phyloP scores from a whole-genome alignment of 2,888 invertebrate species.

The Caradrina clavipalpis region DNA sequence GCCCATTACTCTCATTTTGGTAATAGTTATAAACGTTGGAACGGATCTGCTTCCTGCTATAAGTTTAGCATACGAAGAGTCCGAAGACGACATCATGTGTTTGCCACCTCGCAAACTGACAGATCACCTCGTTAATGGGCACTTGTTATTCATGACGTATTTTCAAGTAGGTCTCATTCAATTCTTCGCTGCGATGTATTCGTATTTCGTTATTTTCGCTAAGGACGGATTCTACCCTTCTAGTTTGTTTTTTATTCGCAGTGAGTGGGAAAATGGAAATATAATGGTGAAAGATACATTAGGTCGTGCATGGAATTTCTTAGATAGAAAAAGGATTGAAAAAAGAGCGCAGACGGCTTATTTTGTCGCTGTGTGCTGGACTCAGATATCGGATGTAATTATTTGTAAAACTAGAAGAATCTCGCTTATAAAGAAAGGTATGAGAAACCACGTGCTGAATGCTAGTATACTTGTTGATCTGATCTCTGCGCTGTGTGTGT shows the following conservation, averaged over 20 bases:
- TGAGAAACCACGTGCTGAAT: conserved; percentile 93
- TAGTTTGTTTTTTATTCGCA: conserved; percentile 92
- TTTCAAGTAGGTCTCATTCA: conserved; percentile 97
- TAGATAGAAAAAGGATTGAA: conserved; percentile 93
- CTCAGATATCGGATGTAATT: conserved; percentile 94
- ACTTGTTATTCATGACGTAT: conserved; percentile 95
- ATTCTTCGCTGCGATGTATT: conserved; percentile 94
- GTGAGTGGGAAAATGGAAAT: conserved; percentile 93
- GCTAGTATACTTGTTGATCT: conserved; percentile 92
- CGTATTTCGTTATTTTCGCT: conserved; percentile 95
- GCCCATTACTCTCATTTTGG: conserved; percentile 91
- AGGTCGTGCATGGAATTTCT: conserved; percentile 94
- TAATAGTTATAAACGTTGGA: conserved; percentile 94
- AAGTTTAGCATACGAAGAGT: conserved; percentile 94
- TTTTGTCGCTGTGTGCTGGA: conserved; percentile 94
- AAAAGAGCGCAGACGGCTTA: conserved; percentile 95
- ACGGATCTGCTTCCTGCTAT: conserved; percentile 95
- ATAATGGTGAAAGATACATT: conserved; percentile 93
- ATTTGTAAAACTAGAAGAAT: conserved; percentile 95
- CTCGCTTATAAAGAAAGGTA: conserved; percentile 94
- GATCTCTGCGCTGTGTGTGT: conserved; percentile 92
- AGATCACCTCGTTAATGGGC: conserved; percentile 90
- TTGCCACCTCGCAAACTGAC: conserved; percentile 89
- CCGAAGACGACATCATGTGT: conserved; percentile 94
- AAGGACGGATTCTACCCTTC: conserved; percentile 94